Evolutionary conservation across 2,797 vertebrate genomes (phyloP), one percentile per base, ranked within the genome.

Genomic region (Propithecus perrieri): DNA sequence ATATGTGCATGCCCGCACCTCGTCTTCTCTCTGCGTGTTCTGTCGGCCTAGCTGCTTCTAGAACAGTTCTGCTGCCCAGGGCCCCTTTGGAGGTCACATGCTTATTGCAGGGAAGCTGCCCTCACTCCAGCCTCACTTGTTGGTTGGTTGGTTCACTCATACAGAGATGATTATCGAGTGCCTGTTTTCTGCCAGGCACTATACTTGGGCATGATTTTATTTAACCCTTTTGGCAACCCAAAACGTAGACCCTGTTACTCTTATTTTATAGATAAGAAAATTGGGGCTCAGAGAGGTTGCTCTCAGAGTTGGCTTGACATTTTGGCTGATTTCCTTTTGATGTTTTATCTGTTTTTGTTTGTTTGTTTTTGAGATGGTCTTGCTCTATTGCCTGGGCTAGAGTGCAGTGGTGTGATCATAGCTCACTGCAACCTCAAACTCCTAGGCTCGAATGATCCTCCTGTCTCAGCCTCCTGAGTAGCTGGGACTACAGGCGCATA

Each of bases 1-100:
- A 1, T 24, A 5, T 4, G 2, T 30, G 65, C 35, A 7, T 8
- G 5, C 24, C 43, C 7, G 2, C 18, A 11, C 5, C 53, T 55
- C 8, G 38, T 57, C 72, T n/a, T 63, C 57, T 57, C 26, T 15
- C 33, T n/a, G 43, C 8, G 1, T 7, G 17, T n/a, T 53, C 48
- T 69, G 24, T 28, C 43, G 43, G 53, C 35, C 69, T 72, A 22
- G 57, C 50, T 50, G 85, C 79, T 88, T 81, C 20, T 48, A 24
- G 65, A 76, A 20, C 18, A 24, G 0, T n/a, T 15, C 24, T 67
- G 28, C 48, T 46, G 41, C 88, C 63, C 14, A 1, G n/a, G n/a
- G 4, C 50, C 33, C 15, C 48, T 18, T 1, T 30, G 69, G 18
- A 38, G 18, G 17, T 20, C 69, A 28, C 15, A 0, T 35, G 57